These are phyloP conservation scores for Agrilus biguttatus DNA, from an alignment of 2,888 invertebrate species.

Conservation along the genomic window DNA sequence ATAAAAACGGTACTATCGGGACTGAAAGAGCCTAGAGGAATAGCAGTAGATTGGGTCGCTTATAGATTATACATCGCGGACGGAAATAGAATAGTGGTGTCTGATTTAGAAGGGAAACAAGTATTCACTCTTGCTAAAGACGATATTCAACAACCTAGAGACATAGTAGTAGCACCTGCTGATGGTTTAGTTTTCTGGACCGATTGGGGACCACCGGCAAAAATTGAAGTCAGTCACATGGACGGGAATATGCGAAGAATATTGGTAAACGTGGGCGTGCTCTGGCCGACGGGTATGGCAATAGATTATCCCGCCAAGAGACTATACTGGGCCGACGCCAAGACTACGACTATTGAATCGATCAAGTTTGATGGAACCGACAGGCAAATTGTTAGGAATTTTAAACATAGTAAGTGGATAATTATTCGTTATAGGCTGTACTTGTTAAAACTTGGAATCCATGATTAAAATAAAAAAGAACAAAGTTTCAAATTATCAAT, in stretches of 20 bases:
- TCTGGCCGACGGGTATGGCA: constrained; percentile 64
- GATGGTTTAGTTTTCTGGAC: constrained; percentile 63
- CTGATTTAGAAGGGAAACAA: constrained; percentile 42
- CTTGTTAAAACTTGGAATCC: too few relatives aligned
- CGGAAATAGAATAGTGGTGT: constrained; percentile 31
- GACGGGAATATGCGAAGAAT: constrained; percentile 39
- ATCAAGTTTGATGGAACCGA: constrained; percentile 53
- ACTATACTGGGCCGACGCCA: constrained; percentile 76
- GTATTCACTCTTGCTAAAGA: constrained; percentile 38
- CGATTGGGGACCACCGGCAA: constrained; percentile 48
- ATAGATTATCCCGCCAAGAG: constrained; percentile 60
- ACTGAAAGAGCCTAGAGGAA: constrained; percentile 52
- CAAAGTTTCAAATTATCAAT: too few relatives aligned
- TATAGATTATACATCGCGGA: constrained; percentile 58
- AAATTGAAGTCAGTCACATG: constrained; percentile 49
- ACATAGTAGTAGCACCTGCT: constrained; percentile 52
- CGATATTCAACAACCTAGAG: constrained; percentile 45
- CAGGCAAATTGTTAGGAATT: constrained; percentile 42
- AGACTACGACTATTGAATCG: constrained; percentile 56
- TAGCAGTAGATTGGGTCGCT: constrained; percentile 59
- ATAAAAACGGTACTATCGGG: constrained; percentile 29
- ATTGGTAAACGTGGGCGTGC: constrained; percentile 44
- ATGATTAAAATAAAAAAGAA: too few relatives aligned
- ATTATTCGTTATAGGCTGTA: too few relatives aligned
- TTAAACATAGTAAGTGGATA: constrained; percentile 32